phyloP scores from a whole-genome alignment of 2,888 invertebrate genomes.

The Bugula neritina region DNA sequence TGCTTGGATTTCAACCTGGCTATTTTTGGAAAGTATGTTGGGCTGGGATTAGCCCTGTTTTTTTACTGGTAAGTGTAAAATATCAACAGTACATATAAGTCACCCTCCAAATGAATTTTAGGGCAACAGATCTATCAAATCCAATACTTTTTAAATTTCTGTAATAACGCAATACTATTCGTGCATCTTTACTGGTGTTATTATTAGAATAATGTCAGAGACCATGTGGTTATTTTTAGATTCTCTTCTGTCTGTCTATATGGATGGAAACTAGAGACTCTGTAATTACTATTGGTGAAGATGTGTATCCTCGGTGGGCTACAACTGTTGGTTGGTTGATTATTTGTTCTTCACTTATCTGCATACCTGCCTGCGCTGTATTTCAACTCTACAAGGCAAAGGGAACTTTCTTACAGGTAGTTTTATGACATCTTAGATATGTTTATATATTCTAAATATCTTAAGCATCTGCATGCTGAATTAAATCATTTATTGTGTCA shows the following conservation, averaged over 20 bases:
- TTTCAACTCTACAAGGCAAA: slow-evolving; percentile 43
- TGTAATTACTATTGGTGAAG: slow-evolving; percentile 28
- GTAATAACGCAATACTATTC: not conserved
- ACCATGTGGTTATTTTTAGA: no score
- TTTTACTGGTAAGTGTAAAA: slow-evolving; percentile 42
- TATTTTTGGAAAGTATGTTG: slow-evolving; percentile 49
- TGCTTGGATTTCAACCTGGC: slow-evolving; percentile 48
- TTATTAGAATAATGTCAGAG: no score
- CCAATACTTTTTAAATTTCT: not conserved
- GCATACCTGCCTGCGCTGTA: slow-evolving; percentile 47
- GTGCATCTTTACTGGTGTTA: no score
- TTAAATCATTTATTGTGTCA: no score
- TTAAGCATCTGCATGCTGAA: no score
- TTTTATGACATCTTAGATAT: no score
- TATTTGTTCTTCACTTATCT: slow-evolving; percentile 43
- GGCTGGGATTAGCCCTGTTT: slow-evolving; percentile 46
- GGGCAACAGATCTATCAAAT: not conserved
- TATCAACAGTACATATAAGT: no score
- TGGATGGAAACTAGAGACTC: not conserved
- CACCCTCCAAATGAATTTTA: not conserved
- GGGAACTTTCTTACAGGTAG: slow-evolving; percentile 41
- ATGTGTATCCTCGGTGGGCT: slow-evolving; percentile 45
- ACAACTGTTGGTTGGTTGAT: slow-evolving; percentile 46
- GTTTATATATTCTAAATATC: no score
- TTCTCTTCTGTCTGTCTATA: slow-evolving; percentile 44